These are phyloP conservation scores for Heliocidaris erythrogramma DNA, from an alignment of 35 echinoderm and acorn worm species.

Conservation along the genomic window DNA sequence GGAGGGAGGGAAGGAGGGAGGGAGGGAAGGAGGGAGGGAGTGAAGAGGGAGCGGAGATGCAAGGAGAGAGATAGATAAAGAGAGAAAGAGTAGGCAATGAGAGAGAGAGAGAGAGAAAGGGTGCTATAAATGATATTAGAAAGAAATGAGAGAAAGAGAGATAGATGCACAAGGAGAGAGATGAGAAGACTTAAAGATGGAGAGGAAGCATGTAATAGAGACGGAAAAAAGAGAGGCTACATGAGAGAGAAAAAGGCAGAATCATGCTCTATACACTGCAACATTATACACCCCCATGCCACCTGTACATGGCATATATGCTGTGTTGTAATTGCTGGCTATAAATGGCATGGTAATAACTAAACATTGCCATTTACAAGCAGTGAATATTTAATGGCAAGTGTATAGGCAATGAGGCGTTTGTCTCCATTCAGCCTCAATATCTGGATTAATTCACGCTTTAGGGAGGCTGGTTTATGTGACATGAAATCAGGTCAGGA, in stretches of 20 bases:
- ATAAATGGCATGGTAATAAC: neutral
- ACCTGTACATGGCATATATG: neutral
- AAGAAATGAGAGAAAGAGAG: neutral
- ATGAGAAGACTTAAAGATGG: neutral
- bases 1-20: neutral
- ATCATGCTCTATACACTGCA: neutral
- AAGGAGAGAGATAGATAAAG: too few species aligned
- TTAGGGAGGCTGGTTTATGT: neutral
- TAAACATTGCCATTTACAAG: conserved; percentile 4
- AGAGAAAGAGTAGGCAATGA: too few species aligned
- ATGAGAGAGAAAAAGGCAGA: neutral
- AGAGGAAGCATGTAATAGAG: neutral
- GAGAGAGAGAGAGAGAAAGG: neutral
- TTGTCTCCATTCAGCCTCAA: conserved; percentile 1
- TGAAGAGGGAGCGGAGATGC: too few species aligned
- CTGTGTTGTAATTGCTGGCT: neutral
- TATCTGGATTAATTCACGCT: neutral
- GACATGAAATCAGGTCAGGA: neutral
- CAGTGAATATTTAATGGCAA: neutral
- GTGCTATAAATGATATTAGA: neutral
- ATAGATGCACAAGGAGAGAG: neutral
- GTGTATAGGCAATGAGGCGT: neutral
- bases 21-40: neutral
- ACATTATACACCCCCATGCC: neutral
- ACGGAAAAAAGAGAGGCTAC: neutral